Evolutionary conservation across 2,888 invertebrate species (phyloP), one percentile per base, ranked within the genome.

Genomic region (Polylopha cassiicola): DNA sequence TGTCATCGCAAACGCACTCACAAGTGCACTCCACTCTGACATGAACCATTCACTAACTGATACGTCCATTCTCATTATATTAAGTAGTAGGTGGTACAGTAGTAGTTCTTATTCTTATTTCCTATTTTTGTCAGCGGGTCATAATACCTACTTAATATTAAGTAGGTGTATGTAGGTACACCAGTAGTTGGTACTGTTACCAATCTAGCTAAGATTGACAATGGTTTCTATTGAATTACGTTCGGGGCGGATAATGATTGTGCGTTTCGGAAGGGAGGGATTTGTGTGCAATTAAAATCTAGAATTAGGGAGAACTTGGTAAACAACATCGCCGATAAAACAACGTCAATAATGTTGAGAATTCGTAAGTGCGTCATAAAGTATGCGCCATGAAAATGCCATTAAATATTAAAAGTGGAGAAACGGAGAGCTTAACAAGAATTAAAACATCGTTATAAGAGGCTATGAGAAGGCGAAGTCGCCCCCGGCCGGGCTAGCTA

Each of bases 341-440:
- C 62, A 65, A 61, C 65, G 61, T 75, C 74, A 79, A 77, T 82
- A 77, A 77, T 74, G 73, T 74, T 65, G 60, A 66, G 74, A 72
- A 80, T 79, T 75, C 72, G 73, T 76, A 75, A 84, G 77, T 77
- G 79, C 73, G 81, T 80, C 73, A 80, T 85, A 81, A 82, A 82
- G 82, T 77, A 75, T 70, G 77, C 72, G 73, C 76, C 74, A 84
- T 85, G 81, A 84, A 84, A 85, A 80, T 72, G 76, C 76, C 79
- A 82, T 85, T 82, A 85, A 85, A 85, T 85, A 84, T 85, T 85
- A 82, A 85, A 85, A 85, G 81, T 81, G 82, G 79, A 82, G 80
- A 80, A 85, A 82, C 78, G 80, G 75, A 85, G 82, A 85, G 82
- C 85, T 85, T 82, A 82, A 85, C 84, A 85, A 80, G 84, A 78